These are phyloP conservation scores for Zoanthus sansibaricus DNA, from an alignment of 92 coral and sea anemone genomes.

Conservation along the genomic window DNA sequence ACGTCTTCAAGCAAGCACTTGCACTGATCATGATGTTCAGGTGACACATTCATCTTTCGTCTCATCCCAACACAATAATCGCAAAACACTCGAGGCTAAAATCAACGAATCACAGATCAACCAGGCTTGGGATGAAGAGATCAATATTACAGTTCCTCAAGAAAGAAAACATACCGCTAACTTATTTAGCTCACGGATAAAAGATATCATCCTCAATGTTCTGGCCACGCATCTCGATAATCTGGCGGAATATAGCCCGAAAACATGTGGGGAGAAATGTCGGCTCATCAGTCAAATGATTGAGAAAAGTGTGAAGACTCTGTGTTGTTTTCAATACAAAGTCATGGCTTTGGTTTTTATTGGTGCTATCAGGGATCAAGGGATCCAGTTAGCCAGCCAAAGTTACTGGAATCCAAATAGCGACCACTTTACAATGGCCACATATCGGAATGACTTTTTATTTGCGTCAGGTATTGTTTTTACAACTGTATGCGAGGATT, in stretches of 20 bases:
- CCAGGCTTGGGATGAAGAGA: not conserved
- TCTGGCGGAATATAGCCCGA: constrained; percentile 68
- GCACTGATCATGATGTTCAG: not conserved
- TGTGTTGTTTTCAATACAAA: constrained; percentile 56
- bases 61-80: not conserved
- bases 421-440: constrained; percentile 76
- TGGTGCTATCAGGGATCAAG: constrained; percentile 80
- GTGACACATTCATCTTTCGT: not conserved
- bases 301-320: constrained; percentile 69
- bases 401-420: constrained; percentile 64
- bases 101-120: not conserved
- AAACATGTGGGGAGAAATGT: constrained; percentile 76
- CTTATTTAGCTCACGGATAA: constrained; percentile 30
- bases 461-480: constrained; percentile 81
- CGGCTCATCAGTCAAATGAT: constrained; percentile 72
- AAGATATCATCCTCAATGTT: constrained; percentile 56
- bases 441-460: constrained; percentile 62
- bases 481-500: constrained; percentile 64
- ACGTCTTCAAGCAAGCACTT: constrained; percentile 33
- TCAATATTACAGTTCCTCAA: not conserved
- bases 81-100: constrained; percentile 4
- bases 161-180: not conserved
- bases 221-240: constrained; percentile 60
- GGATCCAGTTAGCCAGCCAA: constrained; percentile 74
- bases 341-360: constrained; percentile 68